These are phyloP conservation scores for Drosophila equinoxialis DNA, from an alignment of 1,140 invertebrate species.

Conservation along the genomic window DNA sequence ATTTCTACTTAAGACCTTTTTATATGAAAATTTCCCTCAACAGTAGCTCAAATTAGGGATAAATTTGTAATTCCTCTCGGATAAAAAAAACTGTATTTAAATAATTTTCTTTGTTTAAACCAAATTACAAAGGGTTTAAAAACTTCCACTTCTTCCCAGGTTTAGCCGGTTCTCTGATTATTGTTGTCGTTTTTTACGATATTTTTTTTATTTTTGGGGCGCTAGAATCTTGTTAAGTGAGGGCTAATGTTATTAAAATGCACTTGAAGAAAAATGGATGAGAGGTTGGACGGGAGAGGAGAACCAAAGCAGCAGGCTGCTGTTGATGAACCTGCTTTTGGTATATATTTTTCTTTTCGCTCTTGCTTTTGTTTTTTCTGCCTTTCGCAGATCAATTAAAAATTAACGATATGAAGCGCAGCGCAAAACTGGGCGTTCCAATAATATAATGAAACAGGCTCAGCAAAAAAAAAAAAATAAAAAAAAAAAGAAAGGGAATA, in stretches of 20 bases:
- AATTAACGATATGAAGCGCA: conserved; percentile 82
- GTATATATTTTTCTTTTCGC: conserved; percentile 3
- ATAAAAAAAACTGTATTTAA: too few relatives aligned
- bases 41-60: too few relatives aligned
- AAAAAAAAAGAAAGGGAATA: background rate
- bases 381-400: conserved; percentile 81
- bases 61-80: too few relatives aligned
- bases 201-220: conserved; percentile 50
- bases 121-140: background rate
- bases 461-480: background rate
- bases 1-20: too few relatives aligned
- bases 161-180: background rate
- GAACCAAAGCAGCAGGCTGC: conserved; percentile 6
- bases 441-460: conserved; percentile 81
- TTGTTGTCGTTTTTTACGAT: conserved; percentile 32
- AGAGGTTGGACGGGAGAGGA: background rate
- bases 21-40: too few relatives aligned
- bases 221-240: conserved; percentile 77
- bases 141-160: background rate
- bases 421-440: conserved; percentile 76
- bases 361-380: conserved; percentile 20
- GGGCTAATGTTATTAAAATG: conserved; percentile 77
- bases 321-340: conserved; percentile 47
- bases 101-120: too few relatives aligned
- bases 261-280: conserved; percentile 52